A percentile compares a stretch with the other conserved stretches of the same genome.
phyloP scores from a whole-genome alignment of 64 coral and sea anemone species.

The Montipora sp. region DNA sequence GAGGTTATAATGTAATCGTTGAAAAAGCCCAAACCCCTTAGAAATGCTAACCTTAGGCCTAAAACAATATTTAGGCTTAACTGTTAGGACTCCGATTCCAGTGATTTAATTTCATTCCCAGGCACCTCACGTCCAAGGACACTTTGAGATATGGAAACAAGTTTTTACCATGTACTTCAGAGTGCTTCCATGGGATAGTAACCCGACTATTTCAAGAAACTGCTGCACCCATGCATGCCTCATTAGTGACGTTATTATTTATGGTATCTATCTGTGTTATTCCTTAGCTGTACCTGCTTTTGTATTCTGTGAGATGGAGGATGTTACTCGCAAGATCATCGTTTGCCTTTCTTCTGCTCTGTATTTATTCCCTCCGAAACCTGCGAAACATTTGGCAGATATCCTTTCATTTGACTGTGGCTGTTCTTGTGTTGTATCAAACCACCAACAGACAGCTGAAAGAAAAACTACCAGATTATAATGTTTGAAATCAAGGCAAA shows the following conservation, averaged over 20 bases:
- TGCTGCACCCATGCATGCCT: no score
- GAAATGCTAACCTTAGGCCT: no score
- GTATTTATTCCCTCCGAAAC: slow-evolving; percentile 65
- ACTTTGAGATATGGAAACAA: no score
- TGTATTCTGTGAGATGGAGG: slow-evolving; percentile 80
- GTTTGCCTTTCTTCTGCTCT: slow-evolving; percentile 52
- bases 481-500: slow-evolving; percentile 59
- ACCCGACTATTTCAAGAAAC: no score
- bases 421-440: slow-evolving; percentile 71
- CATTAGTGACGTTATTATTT: not conserved
- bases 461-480: slow-evolving; percentile 86
- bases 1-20: no score
- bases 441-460: slow-evolving; percentile 75
- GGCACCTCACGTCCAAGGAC: no score
- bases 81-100: no score
- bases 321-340: slow-evolving; percentile 48
- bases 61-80: no score
- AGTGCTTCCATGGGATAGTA: no score
- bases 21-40: no score
- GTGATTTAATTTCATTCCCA: no score
- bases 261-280: not conserved
- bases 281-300: slow-evolving; percentile 76
- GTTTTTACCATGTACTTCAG: no score
- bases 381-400: slow-evolving; percentile 92
- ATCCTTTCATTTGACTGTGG: slow-evolving; percentile 60